phyloP scores from a whole-genome alignment of 2,888 invertebrate genomes.

The Coelopa pilipes region DNA sequence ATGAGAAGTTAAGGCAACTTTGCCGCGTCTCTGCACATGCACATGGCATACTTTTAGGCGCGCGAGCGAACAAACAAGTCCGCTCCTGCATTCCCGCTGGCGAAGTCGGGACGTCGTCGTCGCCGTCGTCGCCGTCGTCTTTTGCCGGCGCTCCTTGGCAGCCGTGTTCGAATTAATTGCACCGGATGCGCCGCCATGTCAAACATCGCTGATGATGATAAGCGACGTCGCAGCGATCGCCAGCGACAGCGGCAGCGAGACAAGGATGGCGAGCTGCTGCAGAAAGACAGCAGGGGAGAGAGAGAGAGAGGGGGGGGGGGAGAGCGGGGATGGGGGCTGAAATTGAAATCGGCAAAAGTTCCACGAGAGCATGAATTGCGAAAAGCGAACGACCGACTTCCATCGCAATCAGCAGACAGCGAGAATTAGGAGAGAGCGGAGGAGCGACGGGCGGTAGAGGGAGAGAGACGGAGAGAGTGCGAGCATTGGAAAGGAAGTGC shows the following conservation, averaged over 20 bases:
- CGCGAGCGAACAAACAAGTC: neutral
- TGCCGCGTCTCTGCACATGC: slow-evolving; percentile 12
- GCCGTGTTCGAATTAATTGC: slow-evolving; percentile 33
- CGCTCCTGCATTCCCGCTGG: neutral
- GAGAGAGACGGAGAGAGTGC: neutral
- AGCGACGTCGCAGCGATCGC: neutral
- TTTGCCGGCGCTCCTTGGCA: neutral
- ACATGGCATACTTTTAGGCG: slow-evolving; percentile 30
- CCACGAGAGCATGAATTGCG: neutral
- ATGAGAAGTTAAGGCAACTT: slow-evolving; percentile 26
- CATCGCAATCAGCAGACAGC: too few species aligned
- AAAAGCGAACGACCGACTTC: neutral
- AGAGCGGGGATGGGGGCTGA: neutral
- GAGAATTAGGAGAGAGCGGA: too few species aligned
- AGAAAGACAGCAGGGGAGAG: too few species aligned
- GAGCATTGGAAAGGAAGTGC: neutral
- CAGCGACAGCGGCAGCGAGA: too few species aligned
- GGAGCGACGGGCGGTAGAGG: neutral
- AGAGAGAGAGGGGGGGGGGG: neutral
- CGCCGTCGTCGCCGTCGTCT: neutral
- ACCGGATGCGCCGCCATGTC: slow-evolving; percentile 34
- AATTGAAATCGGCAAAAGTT: slow-evolving; percentile 29
- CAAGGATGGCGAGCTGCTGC: too few species aligned
- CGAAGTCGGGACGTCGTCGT: neutral
- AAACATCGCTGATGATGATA: slow-evolving; percentile 18